Evolutionary conservation across 2,113 vertebrate species (phyloP), one percentile per base, ranked within the genome.

Genomic region (Boulengeromyrus knoepffleri): DNA sequence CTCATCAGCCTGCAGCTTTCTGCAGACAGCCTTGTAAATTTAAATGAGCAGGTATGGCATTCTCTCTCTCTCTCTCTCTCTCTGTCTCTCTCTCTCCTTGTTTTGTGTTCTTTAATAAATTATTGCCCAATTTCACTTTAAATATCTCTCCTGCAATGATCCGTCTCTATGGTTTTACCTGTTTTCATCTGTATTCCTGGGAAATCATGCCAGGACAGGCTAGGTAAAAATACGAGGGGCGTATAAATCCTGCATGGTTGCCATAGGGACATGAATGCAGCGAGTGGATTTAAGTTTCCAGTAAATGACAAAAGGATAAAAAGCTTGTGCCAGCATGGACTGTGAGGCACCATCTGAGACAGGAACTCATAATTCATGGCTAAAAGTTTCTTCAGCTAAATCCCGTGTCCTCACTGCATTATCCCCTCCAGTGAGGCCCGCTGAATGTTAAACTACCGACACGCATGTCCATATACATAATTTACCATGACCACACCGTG

Each of bases 61-160:
- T 74, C 24, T 89, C 66, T 17, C 88, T 53, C 15, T 19, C 17
- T 53, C 17, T 53, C 17, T 49, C 47, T 10, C 9, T 49, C 47
- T 45, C 39, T 66, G 9, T 88, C 58, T 13, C 87, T 70, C 56
- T 39, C 10, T 50, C 52, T 53, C 52, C 56, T 58, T 58, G 56
- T 58, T n/a, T 45, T 27, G 52, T 13, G 10, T 45, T 66, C 24
- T 53, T 87, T 53, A 87, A 87, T 53, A 53, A 52, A 87, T 87
- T 87, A 46, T 50, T n/a, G 10, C 85, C 85, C 85, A 87, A 53
- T 87, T 53, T 87, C 85, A 47, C 45, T 49, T 87, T 87, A 36
- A 87, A 87, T 36, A 36, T 53, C 10, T 50, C 15, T 7, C n/a
- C 45, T 21, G 85, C 49, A 17, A 19, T 19, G 85, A 52, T 56